Base-by-base conservation (phyloP, 2,888 invertebrate genomes). In the Parnassius smintheus region DNA sequence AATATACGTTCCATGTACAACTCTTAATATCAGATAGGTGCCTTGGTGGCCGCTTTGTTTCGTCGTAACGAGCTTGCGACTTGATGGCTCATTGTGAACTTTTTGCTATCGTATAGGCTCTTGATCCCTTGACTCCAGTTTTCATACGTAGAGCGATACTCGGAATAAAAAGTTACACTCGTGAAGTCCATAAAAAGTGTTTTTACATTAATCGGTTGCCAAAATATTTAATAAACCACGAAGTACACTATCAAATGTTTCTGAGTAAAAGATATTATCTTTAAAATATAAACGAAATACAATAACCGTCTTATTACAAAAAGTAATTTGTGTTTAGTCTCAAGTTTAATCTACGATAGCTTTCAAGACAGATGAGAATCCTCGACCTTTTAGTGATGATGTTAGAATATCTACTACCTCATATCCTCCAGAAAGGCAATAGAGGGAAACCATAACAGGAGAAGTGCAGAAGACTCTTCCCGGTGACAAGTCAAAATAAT, bases 61-160 rank as follows among this genome's bases (percentile, higher is more conserved):
- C 77, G 65, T 70, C 72, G 68, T 85, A 86, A 87, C 83, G 85
- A 87, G 81, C 76, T 67, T 66, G 69, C 69, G 72, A 68, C 77
- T 81, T 86, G 82, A 88, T 85, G 74, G 82, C 77, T 76, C 75
- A 78, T 82, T 81, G 81, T 81, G 69, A 75, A 78, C 74, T 86
- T 87, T 87, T 87, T 87, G 84, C 80, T 70, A 66, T 12, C 66
- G 41, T 49, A 68, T 68, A 50, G 69, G 70, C 69, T 65, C 64
- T 59, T 53, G 55, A 41, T 45, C 46, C 48, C 18, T 45, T 42
- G 56, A 42, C 56, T 61, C 22, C 25, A 53, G 25, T 56, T 18
- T 52, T 62, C 54, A 35, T 56, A 22, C 56, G 10, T 18, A n/a
- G 35, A 11, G 35, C 45, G 44, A 13, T 46, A 41, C 13, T 22